These are phyloP conservation scores for Pyrgilauda ruficollis DNA, from an alignment of 2,113 vertebrate species.

Conservation along the genomic window DNA sequence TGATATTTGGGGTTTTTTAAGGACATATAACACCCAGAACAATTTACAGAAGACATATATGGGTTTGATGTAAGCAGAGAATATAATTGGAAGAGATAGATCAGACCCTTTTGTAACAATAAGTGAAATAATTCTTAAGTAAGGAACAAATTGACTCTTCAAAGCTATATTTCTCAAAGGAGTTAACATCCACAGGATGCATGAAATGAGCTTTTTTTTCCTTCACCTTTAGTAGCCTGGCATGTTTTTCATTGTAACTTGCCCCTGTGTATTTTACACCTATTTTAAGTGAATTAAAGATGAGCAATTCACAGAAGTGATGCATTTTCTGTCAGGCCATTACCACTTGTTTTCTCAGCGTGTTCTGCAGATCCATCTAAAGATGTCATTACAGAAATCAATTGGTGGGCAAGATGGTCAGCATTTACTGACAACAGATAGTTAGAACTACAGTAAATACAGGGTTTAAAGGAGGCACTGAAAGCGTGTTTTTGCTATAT, in stretches of 20 bases:
- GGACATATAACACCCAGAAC: background rate
- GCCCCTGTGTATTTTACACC: background rate
- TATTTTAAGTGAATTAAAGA: slow-evolving; percentile 28
- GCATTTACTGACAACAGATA: background rate
- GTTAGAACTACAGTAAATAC: background rate
- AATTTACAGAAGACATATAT: background rate
- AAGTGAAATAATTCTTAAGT: background rate
- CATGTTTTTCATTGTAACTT: background rate
- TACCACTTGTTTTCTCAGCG: background rate
- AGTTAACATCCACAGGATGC: background rate
- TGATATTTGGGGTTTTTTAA: background rate
- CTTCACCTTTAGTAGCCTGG: background rate
- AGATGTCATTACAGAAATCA: slow-evolving; percentile 11
- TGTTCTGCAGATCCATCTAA: background rate
- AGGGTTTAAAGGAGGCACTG: background rate
- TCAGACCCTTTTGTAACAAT: background rate
- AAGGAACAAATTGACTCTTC: slow-evolving; percentile 17
- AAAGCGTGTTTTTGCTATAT: background rate
- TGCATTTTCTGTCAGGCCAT: background rate
- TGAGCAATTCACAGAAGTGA: background rate
- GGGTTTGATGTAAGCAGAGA: background rate
- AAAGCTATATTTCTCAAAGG: slow-evolving; percentile 11
- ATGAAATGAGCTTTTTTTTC: background rate
- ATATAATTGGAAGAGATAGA: background rate
- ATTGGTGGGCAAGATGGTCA: background rate